Conservation (phyloP, 53 echinoderm and acorn worm genomes). For the Holothuria scabra region DNA sequence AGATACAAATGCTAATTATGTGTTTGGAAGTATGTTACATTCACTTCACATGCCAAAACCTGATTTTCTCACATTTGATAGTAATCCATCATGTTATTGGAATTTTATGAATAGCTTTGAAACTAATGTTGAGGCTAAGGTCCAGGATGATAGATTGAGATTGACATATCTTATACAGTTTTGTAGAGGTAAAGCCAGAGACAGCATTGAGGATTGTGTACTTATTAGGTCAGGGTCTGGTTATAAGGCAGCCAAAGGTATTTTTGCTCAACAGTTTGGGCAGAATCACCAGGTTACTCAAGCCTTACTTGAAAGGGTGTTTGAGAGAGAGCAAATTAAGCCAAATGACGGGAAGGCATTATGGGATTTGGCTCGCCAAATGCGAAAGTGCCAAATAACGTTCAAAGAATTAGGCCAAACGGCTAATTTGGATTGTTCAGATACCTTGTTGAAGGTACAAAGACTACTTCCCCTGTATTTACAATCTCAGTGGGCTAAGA, state of each 20-base stretch:
- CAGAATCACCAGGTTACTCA: slow-evolving; percentile 33
- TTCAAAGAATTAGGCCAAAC: slow-evolving; percentile 28
- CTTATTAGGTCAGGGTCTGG: slow-evolving; percentile 32
- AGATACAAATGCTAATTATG: no score
- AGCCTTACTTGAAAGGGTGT: slow-evolving; percentile 34
- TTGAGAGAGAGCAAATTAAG: slow-evolving; percentile 26
- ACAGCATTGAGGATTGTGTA: slow-evolving; percentile 58
- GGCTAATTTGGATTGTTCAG: slow-evolving; percentile 49
- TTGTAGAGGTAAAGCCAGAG: slow-evolving; percentile 60
- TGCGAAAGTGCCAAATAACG: slow-evolving; percentile 55
- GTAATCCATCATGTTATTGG: slow-evolving; percentile 53
- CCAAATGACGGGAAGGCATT: slow-evolving; percentile 56
- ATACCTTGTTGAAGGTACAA: slow-evolving; percentile 16
- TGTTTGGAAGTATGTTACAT: no score
- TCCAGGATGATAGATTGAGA: slow-evolving; percentile 26
- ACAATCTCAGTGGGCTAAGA: slow-evolving; percentile 21
- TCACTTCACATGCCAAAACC: slow-evolving; percentile 63
- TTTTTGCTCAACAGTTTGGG: slow-evolving; percentile 57
- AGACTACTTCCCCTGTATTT: slow-evolving; percentile 1
- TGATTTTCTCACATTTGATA: slow-evolving; percentile 54
- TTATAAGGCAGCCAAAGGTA: slow-evolving; percentile 40
- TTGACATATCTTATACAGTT: slow-evolving; percentile 58
- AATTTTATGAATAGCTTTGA: slow-evolving; percentile 55
- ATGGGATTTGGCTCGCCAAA: slow-evolving; percentile 56
- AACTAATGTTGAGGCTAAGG: slow-evolving; percentile 33